Base-by-base conservation (phyloP, 2,888 invertebrate genomes). In the Pachydiplax longipennis region DNA sequence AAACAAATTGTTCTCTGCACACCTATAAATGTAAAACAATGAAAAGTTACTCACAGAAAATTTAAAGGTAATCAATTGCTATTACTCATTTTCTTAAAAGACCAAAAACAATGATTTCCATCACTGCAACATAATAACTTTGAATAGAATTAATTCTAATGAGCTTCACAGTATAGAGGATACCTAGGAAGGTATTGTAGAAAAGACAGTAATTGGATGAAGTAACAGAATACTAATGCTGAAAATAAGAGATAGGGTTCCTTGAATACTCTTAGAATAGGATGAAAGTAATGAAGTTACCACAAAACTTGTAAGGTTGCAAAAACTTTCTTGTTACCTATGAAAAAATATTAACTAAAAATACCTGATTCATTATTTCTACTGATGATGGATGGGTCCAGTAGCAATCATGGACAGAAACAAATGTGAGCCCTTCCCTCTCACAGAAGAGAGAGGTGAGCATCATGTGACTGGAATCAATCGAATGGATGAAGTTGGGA, bases 401-500 rank as follows among this genome's bases (percentile, higher is more conserved):
- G 95, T 97, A 99, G 94, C 99, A 99, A 94, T 99, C 99, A 94
- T 99, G 99, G 37, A 99, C 99, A 0, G 99, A 99, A 10, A 98
- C 98, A 95, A 98, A 99, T 81, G 98, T 97, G 90, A 99, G 95
- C 0, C 97, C 98, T 10, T 95, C 95, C 53, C 97, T 95, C 94
- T 97, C 97, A 93, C 98, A 98, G 94, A 97, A 95, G 92, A 99
- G 95, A 13, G 99, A 97, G 2, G 99, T 99, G 92, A 99, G 95
- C 99, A 99, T 99, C 99, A 99, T 99, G 94, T 99, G 99, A 93
- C 97, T 96, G 90, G 99, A 99, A 95, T 99, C 99, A 93, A 99
- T 95, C 48, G 99, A 99, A 94, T 99, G 99, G 93, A 99, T 97
- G 94, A 98, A 99, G 95, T 99, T 99, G 0, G 99, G 99, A 31